A percentile compares a stretch with the other conserved stretches of the same genome.
phyloP scores from a whole-genome alignment of 2,888 invertebrate species.

The Brachycybe producta region DNA sequence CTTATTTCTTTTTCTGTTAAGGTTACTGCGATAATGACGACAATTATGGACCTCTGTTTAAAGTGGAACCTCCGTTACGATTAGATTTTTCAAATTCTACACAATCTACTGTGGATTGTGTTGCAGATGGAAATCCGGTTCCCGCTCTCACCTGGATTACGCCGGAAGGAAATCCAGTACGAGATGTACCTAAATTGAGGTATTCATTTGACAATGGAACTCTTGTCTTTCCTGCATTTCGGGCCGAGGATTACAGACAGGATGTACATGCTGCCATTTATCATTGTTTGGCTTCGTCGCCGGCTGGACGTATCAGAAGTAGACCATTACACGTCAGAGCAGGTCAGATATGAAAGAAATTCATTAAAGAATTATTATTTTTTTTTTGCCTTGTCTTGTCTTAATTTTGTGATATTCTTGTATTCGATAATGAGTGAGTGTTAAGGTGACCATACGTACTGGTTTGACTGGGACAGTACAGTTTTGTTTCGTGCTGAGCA shows the following conservation, averaged over 20 bases:
- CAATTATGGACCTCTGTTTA: conserved; percentile 12
- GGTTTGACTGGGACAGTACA: no score
- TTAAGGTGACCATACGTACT: no score
- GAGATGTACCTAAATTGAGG: conserved; percentile 12
- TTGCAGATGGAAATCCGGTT: conserved; percentile 32
- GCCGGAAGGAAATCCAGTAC: conserved; percentile 9
- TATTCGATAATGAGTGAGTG: no score
- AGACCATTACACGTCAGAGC: conserved; percentile 17
- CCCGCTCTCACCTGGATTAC: conserved; percentile 32
- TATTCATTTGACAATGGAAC: conserved; percentile 14
- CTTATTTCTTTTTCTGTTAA: not conserved
- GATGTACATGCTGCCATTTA: conserved; percentile 15
- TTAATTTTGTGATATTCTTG: not conserved
- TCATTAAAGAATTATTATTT: not conserved
- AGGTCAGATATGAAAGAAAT: conserved; percentile 8
- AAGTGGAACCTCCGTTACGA: conserved; percentile 10
- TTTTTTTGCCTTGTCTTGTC: not conserved
- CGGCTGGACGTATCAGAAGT: conserved; percentile 10
- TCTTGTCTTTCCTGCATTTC: conserved; percentile 14
- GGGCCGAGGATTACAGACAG: conserved; percentile 16
- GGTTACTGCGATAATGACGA: conserved; percentile 7
- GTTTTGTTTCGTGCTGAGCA: no score
- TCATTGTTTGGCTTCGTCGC: conserved; percentile 15
- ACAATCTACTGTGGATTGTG: conserved; percentile 28
- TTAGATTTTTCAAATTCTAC: conserved; percentile 17